Evolutionary conservation across 2,888 invertebrate genomes (phyloP), one percentile per base, ranked within the genome.

Genomic region (Marasmarcha lunaedactyla): DNA sequence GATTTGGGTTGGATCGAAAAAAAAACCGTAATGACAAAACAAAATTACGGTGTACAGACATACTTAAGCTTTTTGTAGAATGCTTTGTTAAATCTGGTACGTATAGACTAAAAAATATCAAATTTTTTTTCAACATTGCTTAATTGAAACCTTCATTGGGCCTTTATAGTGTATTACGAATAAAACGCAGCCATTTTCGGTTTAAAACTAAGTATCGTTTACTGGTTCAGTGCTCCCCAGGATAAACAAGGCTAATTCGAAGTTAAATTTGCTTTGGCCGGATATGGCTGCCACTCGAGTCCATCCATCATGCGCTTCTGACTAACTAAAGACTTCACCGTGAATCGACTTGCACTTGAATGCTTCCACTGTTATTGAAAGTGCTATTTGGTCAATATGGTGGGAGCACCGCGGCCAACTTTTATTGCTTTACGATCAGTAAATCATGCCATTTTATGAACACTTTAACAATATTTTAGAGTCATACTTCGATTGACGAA

Each of bases 191-290:
- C 71, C 67, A 68, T 63, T 58, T 69, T 63, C 60, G 74, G 74
- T 69, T 73, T 70, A 72, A 68, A 65, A 69, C 47, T 52, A 59
- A 63, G 6, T 63, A 61, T 54, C 64, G 69, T 72, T 74, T 72
- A 78, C 74, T 79, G 71, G 79, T 79, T 79, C 81, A 78, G 51
- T 78, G 81, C 78, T 73, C 81, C 77, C 74, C 77, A 74, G 72
- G 72, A 76, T 79, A 79, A 81, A 81, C 79, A 81, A 60, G 66
- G 57, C 67, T 73, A 74, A n/a, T 71, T 71, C 54, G 62, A 52
- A 72, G 77, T 77, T 78, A 74, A 81, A 76, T 78, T 78, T 76
- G 78, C 78, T 71, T 68, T 63, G 65, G 66, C 81, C 81, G 81
- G 81, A 83, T 76, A 77, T 71, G 68, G 63, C 71, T 64, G 72